These are phyloP conservation scores for Aquatica leii DNA, from an alignment of 2,888 invertebrate genomes.

Conservation along the genomic window DNA sequence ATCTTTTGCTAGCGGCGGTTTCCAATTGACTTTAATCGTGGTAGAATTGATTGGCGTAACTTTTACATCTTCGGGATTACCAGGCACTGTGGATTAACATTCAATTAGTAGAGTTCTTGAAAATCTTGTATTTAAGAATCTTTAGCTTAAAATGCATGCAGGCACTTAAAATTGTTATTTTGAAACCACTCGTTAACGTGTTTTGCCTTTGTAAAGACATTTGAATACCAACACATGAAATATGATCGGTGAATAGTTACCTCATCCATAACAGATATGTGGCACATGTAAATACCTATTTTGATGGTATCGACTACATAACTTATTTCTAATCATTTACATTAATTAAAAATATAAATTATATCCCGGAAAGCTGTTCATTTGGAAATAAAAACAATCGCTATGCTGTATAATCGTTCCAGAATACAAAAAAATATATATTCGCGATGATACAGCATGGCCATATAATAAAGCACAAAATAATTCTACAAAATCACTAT, in stretches of 20 bases:
- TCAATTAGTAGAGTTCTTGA: constrained; percentile 31
- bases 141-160: constrained; percentile 53
- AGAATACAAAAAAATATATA: too few relatives aligned
- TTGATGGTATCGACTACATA: constrained; percentile 24
- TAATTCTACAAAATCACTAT: constrained; percentile 32
- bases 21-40: constrained; percentile 94
- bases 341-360: constrained; percentile 26
- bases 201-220: constrained; percentile 59
- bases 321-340: constrained; percentile 23
- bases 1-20: constrained; percentile 89
- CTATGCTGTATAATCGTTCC: constrained; percentile 37
- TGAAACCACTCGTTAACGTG: constrained; percentile 47
- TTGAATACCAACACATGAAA: constrained; percentile 76
- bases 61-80: constrained; percentile 93
- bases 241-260: constrained; percentile 58
- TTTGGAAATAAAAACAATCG: constrained; percentile 28
- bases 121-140: constrained; percentile 23
- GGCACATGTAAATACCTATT: constrained; percentile 45
- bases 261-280: constrained; percentile 52
- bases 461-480: constrained; percentile 43
- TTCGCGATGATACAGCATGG: constrained; percentile 29
- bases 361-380: constrained; percentile 41
- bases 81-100: constrained; percentile 83
- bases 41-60: constrained; percentile 92
- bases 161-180: constrained; percentile 56